phyloP scores from a whole-genome alignment of 2,888 invertebrate species.

The Isoperla grammatica region DNA sequence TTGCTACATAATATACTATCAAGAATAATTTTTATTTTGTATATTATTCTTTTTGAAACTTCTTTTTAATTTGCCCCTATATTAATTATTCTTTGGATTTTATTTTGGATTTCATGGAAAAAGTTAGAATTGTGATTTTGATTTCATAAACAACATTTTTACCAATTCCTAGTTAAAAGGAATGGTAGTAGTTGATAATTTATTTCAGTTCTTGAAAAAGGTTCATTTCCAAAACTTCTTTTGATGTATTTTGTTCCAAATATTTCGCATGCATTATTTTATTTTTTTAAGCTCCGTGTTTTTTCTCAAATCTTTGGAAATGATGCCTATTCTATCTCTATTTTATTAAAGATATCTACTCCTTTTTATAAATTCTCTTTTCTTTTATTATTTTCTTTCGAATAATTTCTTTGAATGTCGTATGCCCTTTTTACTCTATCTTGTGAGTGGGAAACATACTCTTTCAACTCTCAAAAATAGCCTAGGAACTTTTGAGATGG shows the following conservation, averaged over 20 bases:
- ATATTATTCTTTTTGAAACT: too few species aligned
- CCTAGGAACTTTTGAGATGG: conserved; percentile 91
- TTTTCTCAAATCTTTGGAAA: conserved; percentile 21
- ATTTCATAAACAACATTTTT: too few species aligned
- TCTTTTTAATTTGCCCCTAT: too few species aligned
- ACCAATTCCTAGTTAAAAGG: too few species aligned
- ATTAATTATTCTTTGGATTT: too few species aligned
- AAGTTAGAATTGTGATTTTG: too few species aligned
- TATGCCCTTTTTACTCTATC: conserved; percentile 41
- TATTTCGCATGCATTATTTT: conserved; percentile 15
- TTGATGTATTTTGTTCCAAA: conserved; percentile 16
- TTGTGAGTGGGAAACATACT: conserved; percentile 36
- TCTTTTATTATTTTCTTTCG: conserved; percentile 27
- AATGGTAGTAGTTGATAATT: too few species aligned
- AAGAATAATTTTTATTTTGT: too few species aligned
- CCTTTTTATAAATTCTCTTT: conserved; percentile 21
- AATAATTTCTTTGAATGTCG: conserved; percentile 40
- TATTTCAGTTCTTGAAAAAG: too few species aligned
- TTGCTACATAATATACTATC: conserved; percentile 16
- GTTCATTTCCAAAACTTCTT: conserved; percentile 13
- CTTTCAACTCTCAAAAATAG: conserved; percentile 36
- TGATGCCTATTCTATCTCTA: conserved; percentile 33
- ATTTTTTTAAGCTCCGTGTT: conserved; percentile 26
- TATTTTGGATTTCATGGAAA: too few species aligned
- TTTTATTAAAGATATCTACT: conserved; percentile 24